phyloP scores from a whole-genome alignment of 1,140 invertebrate species.

The Zaprionus ornatus region DNA sequence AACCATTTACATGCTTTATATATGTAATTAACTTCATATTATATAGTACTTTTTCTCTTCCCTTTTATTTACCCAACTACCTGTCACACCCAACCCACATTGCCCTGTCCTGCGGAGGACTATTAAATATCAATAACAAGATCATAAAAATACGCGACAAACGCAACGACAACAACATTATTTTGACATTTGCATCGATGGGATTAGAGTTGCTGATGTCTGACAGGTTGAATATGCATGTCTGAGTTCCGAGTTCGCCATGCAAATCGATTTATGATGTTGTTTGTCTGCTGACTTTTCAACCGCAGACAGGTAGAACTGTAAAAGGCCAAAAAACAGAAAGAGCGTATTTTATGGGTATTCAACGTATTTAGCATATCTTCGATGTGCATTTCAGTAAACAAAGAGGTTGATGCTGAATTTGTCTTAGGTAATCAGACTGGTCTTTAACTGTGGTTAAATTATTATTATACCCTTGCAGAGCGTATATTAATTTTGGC shows the following conservation, averaged over 20 bases:
- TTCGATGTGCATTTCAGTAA: no score
- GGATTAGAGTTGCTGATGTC: background rate
- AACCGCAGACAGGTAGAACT: conserved; percentile 59
- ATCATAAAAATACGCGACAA: conserved; percentile 68
- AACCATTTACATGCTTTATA: background rate
- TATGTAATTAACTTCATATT: background rate
- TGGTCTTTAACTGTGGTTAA: no score
- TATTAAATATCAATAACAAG: conserved; percentile 67
- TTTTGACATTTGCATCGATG: conserved; percentile 65
- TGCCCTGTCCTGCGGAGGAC: background rate
- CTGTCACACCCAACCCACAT: background rate
- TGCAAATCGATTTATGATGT: conserved; percentile 71
- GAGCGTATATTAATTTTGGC: no score
- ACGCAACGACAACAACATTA: conserved; percentile 47
- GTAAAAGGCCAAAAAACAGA: background rate
- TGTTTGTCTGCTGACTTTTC: conserved; percentile 60
- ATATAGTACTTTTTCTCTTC: background rate
- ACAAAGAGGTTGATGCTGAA: no score
- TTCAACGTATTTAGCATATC: no score
- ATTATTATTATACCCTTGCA: no score
- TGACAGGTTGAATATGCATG: background rate
- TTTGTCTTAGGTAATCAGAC: no score
- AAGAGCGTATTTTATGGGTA: background rate
- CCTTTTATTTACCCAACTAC: background rate
- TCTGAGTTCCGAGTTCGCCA: background rate